These are phyloP conservation scores for Lepisosteus osseus DNA, from an alignment of 2,113 vertebrate genomes.

Conservation along the genomic window DNA sequence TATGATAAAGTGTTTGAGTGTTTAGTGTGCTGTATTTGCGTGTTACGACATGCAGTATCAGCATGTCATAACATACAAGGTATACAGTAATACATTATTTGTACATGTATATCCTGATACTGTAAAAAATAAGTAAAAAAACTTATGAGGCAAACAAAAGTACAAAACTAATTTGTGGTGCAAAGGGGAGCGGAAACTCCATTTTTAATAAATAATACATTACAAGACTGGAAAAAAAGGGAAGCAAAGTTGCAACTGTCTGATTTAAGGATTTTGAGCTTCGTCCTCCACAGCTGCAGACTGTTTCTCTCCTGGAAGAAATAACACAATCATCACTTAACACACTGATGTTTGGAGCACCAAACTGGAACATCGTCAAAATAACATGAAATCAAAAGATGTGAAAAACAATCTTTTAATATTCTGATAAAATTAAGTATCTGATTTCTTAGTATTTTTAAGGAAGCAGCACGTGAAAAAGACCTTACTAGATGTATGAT, in stretches of 20 bases:
- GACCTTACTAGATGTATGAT: too few relatives aligned
- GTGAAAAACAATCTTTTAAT: neutral
- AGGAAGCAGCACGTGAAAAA: too few relatives aligned
- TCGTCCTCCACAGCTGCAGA: slow-evolving; percentile 12
- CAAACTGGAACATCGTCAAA: neutral
- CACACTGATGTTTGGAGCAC: slow-evolving; percentile 19
- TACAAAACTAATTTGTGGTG: neutral
- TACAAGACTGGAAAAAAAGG: slow-evolving; percentile 29
- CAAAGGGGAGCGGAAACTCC: slow-evolving; percentile 33
- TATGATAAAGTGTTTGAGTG: too few relatives aligned
- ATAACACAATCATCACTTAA: slow-evolving; percentile 26
- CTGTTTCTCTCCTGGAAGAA: slow-evolving; percentile 31
- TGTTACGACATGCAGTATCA: too few relatives aligned
- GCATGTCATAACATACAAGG: too few relatives aligned
- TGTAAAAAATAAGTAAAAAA: too few relatives aligned
- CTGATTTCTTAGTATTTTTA: too few relatives aligned
- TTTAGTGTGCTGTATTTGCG: too few relatives aligned
- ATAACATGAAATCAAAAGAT: slow-evolving; percentile 21
- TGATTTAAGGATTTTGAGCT: slow-evolving; percentile 15
- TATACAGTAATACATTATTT: too few relatives aligned
- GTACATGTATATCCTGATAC: too few relatives aligned
- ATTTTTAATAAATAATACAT: slow-evolving; percentile 51
- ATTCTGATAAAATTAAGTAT: neutral
- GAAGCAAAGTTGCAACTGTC: slow-evolving; percentile 23
- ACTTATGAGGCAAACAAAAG: too few relatives aligned